A percentile compares a stretch with the other conserved stretches of the same genome.
phyloP scores from a whole-genome alignment of 1,140 invertebrate genomes.

The Pogonus chalceus region DNA sequence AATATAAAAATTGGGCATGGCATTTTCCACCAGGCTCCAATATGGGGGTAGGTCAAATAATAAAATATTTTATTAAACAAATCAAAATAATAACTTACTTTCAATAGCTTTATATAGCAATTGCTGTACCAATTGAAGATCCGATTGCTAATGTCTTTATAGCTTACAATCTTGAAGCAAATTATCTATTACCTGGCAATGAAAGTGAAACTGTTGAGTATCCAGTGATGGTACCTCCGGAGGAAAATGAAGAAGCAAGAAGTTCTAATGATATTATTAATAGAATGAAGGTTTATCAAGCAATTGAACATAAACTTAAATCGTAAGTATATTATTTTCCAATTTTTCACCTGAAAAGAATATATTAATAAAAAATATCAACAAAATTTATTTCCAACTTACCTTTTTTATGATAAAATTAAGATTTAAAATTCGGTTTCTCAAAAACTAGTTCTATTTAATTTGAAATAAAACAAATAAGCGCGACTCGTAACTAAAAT shows the following conservation, averaged over 20 bases:
- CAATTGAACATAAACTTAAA: conserved; percentile 26
- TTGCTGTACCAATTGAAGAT: conserved; percentile 60
- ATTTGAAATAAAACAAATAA: too few relatives aligned
- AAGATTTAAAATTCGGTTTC: too few relatives aligned
- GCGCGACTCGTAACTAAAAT: too few relatives aligned
- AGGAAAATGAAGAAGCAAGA: not conserved
- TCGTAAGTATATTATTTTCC: conserved; percentile 25
- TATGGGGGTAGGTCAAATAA: not conserved
- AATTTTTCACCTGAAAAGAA: too few relatives aligned
- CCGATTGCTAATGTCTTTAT: conserved; percentile 59
- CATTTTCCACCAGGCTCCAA: not conserved
- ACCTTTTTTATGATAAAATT: too few relatives aligned
- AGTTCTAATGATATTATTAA: conserved; percentile 13
- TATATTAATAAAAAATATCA: too few relatives aligned
- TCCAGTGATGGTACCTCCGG: conserved; percentile 20
- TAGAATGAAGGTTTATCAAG: conserved; percentile 22
- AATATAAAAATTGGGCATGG: conserved; percentile 1
- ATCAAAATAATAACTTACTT: not conserved
- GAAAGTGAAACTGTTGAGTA: conserved; percentile 23
- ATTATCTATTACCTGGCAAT: conserved; percentile 42
- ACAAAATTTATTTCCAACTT: too few relatives aligned
- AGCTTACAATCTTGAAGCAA: conserved; percentile 67
- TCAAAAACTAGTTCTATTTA: too few relatives aligned
- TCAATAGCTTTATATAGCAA: conserved; percentile 49
- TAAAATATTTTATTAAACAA: not conserved